Conservation (phyloP, 2,888 invertebrate species). For the Drosophila acutilabella region DNA sequence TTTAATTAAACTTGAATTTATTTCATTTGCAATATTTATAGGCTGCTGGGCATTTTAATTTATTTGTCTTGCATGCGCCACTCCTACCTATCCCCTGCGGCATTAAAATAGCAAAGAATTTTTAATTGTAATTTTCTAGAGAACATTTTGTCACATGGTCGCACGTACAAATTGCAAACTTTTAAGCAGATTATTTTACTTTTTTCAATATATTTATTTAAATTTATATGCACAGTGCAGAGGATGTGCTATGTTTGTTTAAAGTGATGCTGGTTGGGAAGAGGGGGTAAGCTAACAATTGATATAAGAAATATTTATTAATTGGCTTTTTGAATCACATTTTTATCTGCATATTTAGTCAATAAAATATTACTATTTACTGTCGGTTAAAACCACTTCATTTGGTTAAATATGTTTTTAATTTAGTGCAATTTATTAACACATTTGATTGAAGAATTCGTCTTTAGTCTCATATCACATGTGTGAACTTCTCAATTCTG, state of each 20-base stretch:
- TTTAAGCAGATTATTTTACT: neutral
- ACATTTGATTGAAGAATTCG: slow-evolving; percentile 20
- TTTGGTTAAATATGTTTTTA: slow-evolving; percentile 9
- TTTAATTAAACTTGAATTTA: slow-evolving; percentile 77
- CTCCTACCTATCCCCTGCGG: neutral
- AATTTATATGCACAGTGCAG: neutral
- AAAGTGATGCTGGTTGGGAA: no score
- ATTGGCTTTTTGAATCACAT: no score
- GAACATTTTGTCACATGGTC: neutral
- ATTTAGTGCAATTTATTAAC: slow-evolving; percentile 9
- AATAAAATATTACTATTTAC: no score
- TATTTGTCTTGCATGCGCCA: slow-evolving; percentile 17
- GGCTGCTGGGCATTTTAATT: slow-evolving; percentile 59
- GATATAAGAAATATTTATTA: no score
- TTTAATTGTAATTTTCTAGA: slow-evolving; percentile 8
- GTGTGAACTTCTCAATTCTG: slow-evolving; percentile 18
- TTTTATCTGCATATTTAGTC: no score
- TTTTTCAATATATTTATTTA: neutral
- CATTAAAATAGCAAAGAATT: slow-evolving; percentile 1
- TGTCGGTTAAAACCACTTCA: neutral
- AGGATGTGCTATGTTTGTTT: no score
- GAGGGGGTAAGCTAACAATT: no score
- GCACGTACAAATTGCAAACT: neutral
- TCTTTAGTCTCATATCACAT: slow-evolving; percentile 21
- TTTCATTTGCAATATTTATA: slow-evolving; percentile 71